Conservation (phyloP, 2,888 invertebrate genomes). For the Metallyticus violacea region DNA sequence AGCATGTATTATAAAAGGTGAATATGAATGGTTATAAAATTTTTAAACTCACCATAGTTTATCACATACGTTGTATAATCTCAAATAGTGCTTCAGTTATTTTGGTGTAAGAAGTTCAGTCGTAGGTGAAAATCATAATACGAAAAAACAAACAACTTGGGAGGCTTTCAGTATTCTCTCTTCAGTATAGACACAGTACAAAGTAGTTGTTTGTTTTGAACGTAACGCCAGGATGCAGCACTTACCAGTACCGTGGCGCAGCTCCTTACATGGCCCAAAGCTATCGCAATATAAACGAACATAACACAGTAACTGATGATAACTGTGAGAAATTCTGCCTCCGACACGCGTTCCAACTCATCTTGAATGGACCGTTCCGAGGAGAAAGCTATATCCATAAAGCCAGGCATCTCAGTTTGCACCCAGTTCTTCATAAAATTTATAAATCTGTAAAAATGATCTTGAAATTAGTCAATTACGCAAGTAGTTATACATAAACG, state of each 20-base stretch:
- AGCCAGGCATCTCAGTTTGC: constrained; percentile 52
- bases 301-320: constrained; percentile 86
- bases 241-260: background rate
- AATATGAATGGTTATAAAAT: no score
- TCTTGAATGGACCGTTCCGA: constrained; percentile 88
- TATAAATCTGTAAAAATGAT: constrained; percentile 52
- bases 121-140: no score
- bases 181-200: no score
- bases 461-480: no score
- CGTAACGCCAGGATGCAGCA: background rate
- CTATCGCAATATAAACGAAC: constrained; percentile 87
- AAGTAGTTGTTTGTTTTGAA: background rate
- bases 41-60: no score
- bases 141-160: no score
- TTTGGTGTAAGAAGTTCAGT: no score
- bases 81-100: no score
- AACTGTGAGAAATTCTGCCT: constrained; percentile 81
- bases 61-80: no score
- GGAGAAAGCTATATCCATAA: constrained; percentile 69
- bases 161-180: no score
- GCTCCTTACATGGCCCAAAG: constrained; percentile 69
- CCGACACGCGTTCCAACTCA: constrained; percentile 82
- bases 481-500: no score
- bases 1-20: no score
- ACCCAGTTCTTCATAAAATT: constrained; percentile 61